These are phyloP conservation scores for Digitonthophagus gazella DNA, from an alignment of 2,888 invertebrate species.

Conservation along the genomic window DNA sequence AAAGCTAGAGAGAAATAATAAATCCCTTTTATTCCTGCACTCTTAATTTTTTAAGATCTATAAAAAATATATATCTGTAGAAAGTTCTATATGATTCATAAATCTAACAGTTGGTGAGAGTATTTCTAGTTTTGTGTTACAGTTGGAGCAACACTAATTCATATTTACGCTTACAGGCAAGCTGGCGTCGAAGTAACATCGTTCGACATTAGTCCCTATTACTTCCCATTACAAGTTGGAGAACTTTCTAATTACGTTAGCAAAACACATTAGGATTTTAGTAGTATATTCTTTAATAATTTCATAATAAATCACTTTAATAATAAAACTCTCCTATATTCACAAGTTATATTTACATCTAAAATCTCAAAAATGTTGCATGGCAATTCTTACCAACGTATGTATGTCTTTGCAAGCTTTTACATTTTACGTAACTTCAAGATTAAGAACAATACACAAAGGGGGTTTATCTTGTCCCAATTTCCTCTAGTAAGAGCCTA, in stretches of 20 bases:
- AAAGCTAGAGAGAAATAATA: too few species aligned
- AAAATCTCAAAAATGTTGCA: too few species aligned
- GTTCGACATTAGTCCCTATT: constrained; percentile 37
- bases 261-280: constrained; percentile 30
- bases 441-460: not conserved
- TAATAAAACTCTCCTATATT: too few species aligned
- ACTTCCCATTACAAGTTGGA: constrained; percentile 40
- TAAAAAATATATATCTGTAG: not conserved
- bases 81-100: not conserved
- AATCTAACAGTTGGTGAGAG: not conserved
- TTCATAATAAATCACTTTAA: too few species aligned
- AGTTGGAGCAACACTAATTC: constrained; percentile 2
- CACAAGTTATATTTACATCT: too few species aligned
- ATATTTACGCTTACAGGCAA: not conserved
- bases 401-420: not conserved
- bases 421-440: not conserved
- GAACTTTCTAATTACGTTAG: constrained; percentile 40
- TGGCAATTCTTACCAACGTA: too few species aligned
- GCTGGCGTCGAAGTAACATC: constrained; percentile 8
- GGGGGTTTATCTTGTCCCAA: not conserved
- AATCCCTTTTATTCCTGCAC: too few species aligned
- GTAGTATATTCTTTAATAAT: not conserved
- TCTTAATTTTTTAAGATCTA: too few species aligned
- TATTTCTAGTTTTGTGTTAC: not conserved
- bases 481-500: not conserved